Percentiles rank a stretch among this genome's conserved stretches.
phyloP scores from a whole-genome alignment of 2,113 vertebrate genomes.

The Halichoeres trimaculatus region DNA sequence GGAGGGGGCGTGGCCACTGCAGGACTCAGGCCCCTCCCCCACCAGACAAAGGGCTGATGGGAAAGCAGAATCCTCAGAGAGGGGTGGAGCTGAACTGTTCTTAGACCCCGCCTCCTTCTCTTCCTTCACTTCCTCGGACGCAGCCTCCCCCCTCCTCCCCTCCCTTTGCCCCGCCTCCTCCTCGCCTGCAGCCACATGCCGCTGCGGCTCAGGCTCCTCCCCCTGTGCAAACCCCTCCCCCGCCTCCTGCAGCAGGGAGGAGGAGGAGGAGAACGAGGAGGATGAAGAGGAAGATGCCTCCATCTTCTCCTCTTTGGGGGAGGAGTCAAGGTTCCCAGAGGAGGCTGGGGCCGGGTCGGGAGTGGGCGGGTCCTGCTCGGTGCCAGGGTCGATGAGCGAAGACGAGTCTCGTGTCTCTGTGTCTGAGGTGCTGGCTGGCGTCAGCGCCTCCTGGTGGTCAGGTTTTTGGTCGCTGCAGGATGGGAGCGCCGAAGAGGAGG shows the following conservation, averaged over 20 bases:
- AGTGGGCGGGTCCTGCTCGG: slow-evolving; percentile 95
- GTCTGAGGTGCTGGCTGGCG: slow-evolving; percentile 95
- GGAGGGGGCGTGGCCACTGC: slow-evolving; percentile 85
- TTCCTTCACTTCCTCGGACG: slow-evolving; percentile 56
- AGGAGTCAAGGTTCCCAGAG: slow-evolving; percentile 72
- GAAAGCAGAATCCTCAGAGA: slow-evolving; percentile 86
- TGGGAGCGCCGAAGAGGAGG: slow-evolving; percentile 58
- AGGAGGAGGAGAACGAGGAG: slow-evolving; percentile 80
- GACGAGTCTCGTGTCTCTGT: slow-evolving; percentile 98
- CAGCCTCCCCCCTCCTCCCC: slow-evolving; percentile 33
- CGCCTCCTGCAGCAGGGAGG: slow-evolving; percentile 86
- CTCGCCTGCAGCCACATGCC: slow-evolving; percentile 55
- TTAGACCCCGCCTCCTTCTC: slow-evolving; percentile 83
- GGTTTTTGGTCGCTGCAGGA: slow-evolving; percentile 84
- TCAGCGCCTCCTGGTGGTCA: slow-evolving; percentile 88
- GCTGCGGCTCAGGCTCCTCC: slow-evolving; percentile 72
- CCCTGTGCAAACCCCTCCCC: slow-evolving; percentile 78
- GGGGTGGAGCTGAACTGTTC: slow-evolving; percentile 71
- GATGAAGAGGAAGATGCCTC: slow-evolving; percentile 86
- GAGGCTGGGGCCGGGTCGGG: slow-evolving; percentile 85
- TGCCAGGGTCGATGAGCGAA: slow-evolving; percentile 97
- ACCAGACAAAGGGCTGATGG: slow-evolving; percentile 85
- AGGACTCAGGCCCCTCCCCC: slow-evolving; percentile 84
- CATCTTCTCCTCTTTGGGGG: slow-evolving; percentile 90
- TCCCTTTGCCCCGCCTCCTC: slow-evolving; percentile 35